Conservation (phyloP, 2,888 invertebrate genomes). For the Ferrisia virgata region DNA sequence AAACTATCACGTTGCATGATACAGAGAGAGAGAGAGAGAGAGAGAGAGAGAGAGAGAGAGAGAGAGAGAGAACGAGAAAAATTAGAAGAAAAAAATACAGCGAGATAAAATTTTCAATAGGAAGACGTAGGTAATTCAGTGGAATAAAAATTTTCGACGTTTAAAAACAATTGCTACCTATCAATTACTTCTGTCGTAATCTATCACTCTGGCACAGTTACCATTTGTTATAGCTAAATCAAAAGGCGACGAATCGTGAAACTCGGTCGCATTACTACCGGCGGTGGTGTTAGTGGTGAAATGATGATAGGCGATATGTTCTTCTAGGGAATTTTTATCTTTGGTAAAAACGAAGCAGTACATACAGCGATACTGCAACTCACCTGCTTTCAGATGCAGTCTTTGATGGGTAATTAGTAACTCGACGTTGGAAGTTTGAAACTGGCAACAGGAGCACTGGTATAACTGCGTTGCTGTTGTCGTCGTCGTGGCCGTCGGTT, state of each 20-base stretch:
- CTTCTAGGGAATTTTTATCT: constrained; percentile 37
- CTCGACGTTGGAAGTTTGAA: constrained; percentile 33
- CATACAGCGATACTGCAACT: constrained; percentile 38
- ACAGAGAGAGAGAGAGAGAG: too few species aligned
- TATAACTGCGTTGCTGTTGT: neutral
- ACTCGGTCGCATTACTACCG: neutral
- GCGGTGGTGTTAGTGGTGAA: neutral
- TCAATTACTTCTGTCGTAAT: constrained; percentile 6
- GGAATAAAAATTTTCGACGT: constrained; percentile 4
- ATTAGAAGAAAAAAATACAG: neutral
- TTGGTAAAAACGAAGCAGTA: constrained; percentile 44
- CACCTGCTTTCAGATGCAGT: constrained; percentile 31
- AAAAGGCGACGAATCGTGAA: neutral
- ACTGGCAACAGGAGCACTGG: constrained; percentile 40
- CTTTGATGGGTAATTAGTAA: constrained; percentile 35
- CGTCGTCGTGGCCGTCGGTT: too few species aligned
- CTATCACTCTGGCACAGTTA: constrained; percentile 5
- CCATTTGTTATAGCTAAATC: constrained; percentile 10
- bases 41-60: too few species aligned
- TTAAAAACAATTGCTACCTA: constrained; percentile 10
- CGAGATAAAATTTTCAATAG: constrained; percentile 3
- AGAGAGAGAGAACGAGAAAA: too few species aligned
- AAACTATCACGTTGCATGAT: too few species aligned
- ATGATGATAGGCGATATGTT: constrained; percentile 42
- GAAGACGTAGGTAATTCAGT: neutral